phyloP scores from a whole-genome alignment of 1,140 invertebrate genomes.

The Halictus rubicundus region DNA sequence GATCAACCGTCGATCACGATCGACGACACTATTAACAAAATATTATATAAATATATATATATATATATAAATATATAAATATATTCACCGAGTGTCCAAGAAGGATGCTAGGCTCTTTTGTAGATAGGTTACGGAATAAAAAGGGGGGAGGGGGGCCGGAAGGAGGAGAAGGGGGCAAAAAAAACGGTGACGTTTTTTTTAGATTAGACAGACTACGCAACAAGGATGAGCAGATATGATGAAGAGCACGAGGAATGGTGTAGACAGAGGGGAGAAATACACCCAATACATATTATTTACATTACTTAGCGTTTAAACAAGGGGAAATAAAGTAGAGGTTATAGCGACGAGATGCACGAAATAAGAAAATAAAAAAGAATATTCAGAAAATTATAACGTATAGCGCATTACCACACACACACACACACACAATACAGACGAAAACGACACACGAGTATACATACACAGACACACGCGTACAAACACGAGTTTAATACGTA shows the following conservation, averaged over 20 bases:
- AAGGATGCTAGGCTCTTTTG: slow-evolving; percentile 49
- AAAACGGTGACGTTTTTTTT: slow-evolving; percentile 36
- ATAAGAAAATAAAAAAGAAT: slow-evolving; percentile 42
- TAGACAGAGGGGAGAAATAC: slow-evolving; percentile 39
- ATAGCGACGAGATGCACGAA: slow-evolving; percentile 66
- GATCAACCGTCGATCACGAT: slow-evolving; percentile 49
- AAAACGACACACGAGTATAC: no score
- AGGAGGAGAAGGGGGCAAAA: not conserved
- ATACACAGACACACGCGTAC: slow-evolving; percentile 32
- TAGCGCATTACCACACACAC: slow-evolving; percentile 49
- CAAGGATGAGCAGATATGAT: slow-evolving; percentile 8
- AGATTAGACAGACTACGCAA: slow-evolving; percentile 60
- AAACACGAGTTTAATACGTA: slow-evolving; percentile 50
- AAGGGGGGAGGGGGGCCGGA: no score
- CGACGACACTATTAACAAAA: slow-evolving; percentile 32
- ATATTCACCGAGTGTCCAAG: slow-evolving; percentile 34
- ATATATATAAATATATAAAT: slow-evolving; percentile 57
- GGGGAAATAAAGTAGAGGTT: slow-evolving; percentile 74
- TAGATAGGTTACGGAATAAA: slow-evolving; percentile 57
- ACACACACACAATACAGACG: slow-evolving; percentile 42
- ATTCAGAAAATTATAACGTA: slow-evolving; percentile 54
- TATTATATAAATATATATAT: slow-evolving; percentile 52
- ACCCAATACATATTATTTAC: slow-evolving; percentile 78
- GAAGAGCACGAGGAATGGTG: slow-evolving; percentile 3
- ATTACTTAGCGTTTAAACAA: slow-evolving; percentile 75